phyloP scores from a whole-genome alignment of 1,140 invertebrate species.

The Vanessa atalanta region DNA sequence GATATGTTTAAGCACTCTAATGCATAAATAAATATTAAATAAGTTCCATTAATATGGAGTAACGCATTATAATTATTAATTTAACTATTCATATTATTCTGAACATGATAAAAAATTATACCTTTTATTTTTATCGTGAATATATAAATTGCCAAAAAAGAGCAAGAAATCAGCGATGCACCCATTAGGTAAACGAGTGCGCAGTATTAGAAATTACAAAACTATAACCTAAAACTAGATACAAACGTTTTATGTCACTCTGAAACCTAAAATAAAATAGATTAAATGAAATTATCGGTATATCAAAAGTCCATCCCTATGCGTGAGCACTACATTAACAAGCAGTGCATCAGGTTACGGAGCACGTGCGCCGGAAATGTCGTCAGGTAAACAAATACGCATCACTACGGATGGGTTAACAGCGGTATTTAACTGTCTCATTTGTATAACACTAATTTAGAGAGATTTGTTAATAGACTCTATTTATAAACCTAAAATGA shows the following conservation, averaged over 20 bases:
- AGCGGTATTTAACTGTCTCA: conserved; percentile 21
- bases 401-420: conserved; percentile 28
- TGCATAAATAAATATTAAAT: too few relatives aligned
- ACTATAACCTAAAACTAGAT: too few relatives aligned
- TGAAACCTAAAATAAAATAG: background rate
- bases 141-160: too few relatives aligned
- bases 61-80: too few relatives aligned
- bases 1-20: too few relatives aligned
- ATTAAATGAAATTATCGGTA: conserved; percentile 17
- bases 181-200: too few relatives aligned
- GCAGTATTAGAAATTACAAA: background rate
- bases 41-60: too few relatives aligned
- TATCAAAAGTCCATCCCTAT: conserved; percentile 10
- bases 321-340: conserved; percentile 55
- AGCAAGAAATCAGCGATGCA: too few relatives aligned
- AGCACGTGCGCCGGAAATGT: conserved; percentile 74
- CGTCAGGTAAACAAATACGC: conserved; percentile 74
- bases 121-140: too few relatives aligned
- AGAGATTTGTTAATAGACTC: conserved; percentile 6
- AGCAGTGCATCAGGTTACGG: conserved; percentile 59
- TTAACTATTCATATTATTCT: too few relatives aligned
- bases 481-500: background rate
- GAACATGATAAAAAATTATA: too few relatives aligned
- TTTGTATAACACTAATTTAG: conserved; percentile 20
- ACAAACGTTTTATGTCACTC: too few relatives aligned